Percentiles rank a stretch among this genome's conserved stretches.
These are phyloP conservation scores for Xiphorhynchus elegans DNA, from an alignment of 2,113 vertebrate species.

Conservation along the genomic window DNA sequence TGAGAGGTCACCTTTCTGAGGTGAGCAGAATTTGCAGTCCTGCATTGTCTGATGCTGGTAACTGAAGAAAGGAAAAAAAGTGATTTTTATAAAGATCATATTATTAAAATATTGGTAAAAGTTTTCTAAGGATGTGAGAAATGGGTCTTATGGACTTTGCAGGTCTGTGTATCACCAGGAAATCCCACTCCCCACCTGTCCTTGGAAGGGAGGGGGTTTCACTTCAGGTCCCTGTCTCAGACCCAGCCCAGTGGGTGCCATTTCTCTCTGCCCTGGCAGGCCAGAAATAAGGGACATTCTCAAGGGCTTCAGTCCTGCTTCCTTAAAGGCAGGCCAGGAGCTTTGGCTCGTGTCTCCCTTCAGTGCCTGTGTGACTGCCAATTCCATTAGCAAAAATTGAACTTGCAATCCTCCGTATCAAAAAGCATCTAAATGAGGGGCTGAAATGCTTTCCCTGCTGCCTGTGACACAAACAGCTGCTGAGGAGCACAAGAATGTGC, in stretches of 20 bases:
- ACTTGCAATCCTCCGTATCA: background rate
- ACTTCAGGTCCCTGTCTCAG: background rate
- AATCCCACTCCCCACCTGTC: rapidly evolving
- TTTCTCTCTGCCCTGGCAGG: background rate
- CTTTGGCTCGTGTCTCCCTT: background rate
- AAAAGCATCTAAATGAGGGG: background rate
- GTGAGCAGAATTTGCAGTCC: background rate
- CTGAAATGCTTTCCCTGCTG: background rate
- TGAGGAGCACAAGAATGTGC: background rate
- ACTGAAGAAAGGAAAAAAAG: rapidly evolving
- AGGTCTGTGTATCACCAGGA: background rate
- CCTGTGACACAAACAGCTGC: background rate
- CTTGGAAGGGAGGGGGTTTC: background rate
- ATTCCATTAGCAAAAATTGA: background rate
- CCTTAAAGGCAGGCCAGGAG: background rate
- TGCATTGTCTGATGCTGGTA: background rate
- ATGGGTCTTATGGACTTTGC: background rate
- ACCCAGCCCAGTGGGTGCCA: rapidly evolving
- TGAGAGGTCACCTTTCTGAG: background rate
- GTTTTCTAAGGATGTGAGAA: background rate
- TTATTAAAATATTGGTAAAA: background rate
- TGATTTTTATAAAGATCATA: background rate
- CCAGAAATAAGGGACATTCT: background rate
- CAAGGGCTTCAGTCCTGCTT: background rate
- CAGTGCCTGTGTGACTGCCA: background rate